A percentile compares a stretch with the other conserved stretches of the same genome.
These are phyloP conservation scores for Tapirus indicus DNA, from an alignment of 2,797 vertebrate species.

Conservation along the genomic window DNA sequence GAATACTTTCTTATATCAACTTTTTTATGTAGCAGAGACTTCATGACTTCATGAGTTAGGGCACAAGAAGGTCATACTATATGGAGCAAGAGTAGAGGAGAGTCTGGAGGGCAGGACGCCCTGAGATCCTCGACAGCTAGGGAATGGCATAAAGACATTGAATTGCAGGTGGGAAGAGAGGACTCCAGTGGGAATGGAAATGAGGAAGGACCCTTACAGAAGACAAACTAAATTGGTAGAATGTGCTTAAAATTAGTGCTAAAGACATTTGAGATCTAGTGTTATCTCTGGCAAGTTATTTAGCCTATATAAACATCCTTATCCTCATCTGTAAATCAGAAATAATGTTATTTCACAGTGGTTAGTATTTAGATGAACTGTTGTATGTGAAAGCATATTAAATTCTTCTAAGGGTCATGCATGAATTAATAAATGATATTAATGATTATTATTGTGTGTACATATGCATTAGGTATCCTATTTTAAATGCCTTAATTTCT, in stretches of 20 bases:
- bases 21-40: neutral
- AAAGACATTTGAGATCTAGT: neutral
- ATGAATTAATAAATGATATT: slow-evolving; percentile 20
- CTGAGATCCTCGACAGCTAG: neutral
- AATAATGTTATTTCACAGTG: neutral
- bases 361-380: neutral
- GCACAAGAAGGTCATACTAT: neutral
- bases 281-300: neutral
- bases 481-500: neutral
- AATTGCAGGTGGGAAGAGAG: neutral
- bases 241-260: neutral
- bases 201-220: neutral
- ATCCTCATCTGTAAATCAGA: neutral
- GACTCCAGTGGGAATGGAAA: neutral
- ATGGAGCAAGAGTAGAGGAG: neutral
- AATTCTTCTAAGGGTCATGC: neutral
- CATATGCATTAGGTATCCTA: neutral
- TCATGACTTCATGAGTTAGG: neutral
- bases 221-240: neutral
- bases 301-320: neutral
- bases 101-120: neutral
- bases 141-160: neutral
- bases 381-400: neutral
- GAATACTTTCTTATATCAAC: neutral
- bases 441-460: neutral